A percentile compares a stretch with the other conserved stretches of the same genome.
phyloP scores from a whole-genome alignment of 2,797 vertebrate genomes.

The Leptoclinus maculatus region DNA sequence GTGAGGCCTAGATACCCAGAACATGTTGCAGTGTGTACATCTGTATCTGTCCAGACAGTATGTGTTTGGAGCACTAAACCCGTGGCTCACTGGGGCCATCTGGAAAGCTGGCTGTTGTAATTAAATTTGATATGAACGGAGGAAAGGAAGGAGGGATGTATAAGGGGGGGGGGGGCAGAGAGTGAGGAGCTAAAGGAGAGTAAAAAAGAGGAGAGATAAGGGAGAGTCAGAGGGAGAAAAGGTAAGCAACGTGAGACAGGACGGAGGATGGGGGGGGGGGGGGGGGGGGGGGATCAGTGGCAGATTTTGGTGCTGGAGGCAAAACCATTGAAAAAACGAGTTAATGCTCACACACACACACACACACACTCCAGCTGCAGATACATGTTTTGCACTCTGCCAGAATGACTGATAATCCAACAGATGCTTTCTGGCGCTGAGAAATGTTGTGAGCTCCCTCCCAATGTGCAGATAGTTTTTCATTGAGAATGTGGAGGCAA shows the following conservation, averaged over 20 bases:
- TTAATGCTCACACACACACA: constrained; percentile 29
- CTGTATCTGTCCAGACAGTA: constrained; percentile 67
- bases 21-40: constrained; percentile 51
- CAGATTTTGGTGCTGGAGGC: constrained; percentile 40
- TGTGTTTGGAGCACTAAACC: constrained; percentile 61
- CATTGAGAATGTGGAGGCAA: neutral
- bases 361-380: constrained; percentile 44
- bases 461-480: constrained; percentile 24
- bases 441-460: constrained; percentile 31
- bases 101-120: constrained; percentile 74
- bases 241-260: constrained; percentile 16
- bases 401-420: constrained; percentile 57
- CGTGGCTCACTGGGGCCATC: constrained; percentile 71
- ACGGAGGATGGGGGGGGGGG: neutral
- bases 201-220: constrained; percentile 10
- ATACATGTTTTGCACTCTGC: constrained; percentile 41
- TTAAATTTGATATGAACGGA: constrained; percentile 72
- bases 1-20: constrained; percentile 19
- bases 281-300: constrained; percentile 7
- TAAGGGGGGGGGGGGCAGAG: neutral
- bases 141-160: constrained; percentile 18
- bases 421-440: constrained; percentile 50
- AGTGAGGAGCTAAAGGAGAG: neutral
- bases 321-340: constrained; percentile 20
- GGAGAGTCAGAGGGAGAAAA: constrained; percentile 11